phyloP scores from a whole-genome alignment of 2,888 invertebrate species.

The Eilema depressum region DNA sequence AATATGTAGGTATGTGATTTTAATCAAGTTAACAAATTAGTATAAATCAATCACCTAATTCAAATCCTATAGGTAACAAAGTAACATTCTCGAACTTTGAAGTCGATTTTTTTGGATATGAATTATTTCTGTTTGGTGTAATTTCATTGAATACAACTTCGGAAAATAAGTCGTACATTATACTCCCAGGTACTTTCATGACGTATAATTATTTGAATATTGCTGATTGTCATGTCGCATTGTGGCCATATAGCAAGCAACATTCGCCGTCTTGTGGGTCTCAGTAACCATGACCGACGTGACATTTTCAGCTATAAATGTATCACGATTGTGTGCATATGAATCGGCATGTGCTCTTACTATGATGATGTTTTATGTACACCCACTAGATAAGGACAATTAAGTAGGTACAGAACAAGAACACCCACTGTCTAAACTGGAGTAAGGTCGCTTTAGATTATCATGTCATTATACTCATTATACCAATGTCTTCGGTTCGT shows the following conservation, averaged over 20 bases:
- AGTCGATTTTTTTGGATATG: no score
- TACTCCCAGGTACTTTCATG: background rate
- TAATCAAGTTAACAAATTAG: no score
- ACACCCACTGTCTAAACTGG: slow-evolving; percentile 71
- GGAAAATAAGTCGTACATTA: background rate
- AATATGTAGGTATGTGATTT: no score
- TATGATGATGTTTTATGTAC: slow-evolving; percentile 62
- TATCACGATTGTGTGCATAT: slow-evolving; percentile 74
- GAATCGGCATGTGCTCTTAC: slow-evolving; percentile 60
- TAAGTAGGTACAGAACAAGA: slow-evolving; percentile 62
- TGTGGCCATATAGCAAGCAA: background rate
- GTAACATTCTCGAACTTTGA: no score
- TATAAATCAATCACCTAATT: no score
- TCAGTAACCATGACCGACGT: slow-evolving; percentile 50
- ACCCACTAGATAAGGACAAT: slow-evolving; percentile 65
- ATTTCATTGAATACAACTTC: background rate
- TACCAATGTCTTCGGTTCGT: slow-evolving; percentile 43
- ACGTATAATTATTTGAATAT: slow-evolving; percentile 17
- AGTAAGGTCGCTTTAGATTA: slow-evolving; percentile 73
- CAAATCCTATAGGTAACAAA: no score
- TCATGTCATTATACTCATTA: slow-evolving; percentile 60
- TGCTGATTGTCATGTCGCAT: slow-evolving; percentile 9
- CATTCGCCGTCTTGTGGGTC: slow-evolving; percentile 11
- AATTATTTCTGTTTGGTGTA: no score
- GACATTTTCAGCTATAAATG: slow-evolving; percentile 57